Conservation (phyloP, 1,140 invertebrate genomes). For the Ylistrum balloti region DNA sequence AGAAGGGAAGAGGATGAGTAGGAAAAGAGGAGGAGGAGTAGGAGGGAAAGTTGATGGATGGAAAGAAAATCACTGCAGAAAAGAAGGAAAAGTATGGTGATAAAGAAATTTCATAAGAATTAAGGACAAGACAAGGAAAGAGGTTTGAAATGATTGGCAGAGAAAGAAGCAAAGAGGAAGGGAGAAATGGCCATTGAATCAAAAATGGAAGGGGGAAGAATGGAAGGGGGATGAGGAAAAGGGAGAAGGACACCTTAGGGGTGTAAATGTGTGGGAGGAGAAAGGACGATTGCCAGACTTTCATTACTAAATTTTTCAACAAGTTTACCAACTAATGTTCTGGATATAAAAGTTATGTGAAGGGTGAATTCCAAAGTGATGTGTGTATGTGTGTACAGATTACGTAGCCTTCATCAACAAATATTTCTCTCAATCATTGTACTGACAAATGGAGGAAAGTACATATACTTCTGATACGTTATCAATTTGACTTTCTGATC, state of each 20-base stretch:
- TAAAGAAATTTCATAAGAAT: too few relatives aligned
- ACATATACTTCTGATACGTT: not conserved
- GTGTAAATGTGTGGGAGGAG: slow-evolving; percentile 42
- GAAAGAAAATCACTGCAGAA: too few relatives aligned
- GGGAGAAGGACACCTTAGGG: not conserved
- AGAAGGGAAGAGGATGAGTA: not conserved
- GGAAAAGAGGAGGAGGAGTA: not conserved
- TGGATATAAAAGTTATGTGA: not conserved
- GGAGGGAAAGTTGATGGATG: too few relatives aligned
- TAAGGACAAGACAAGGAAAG: too few relatives aligned
- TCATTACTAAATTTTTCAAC: too few relatives aligned
- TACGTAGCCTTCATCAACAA: too few relatives aligned
- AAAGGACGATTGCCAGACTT: slow-evolving; percentile 3
- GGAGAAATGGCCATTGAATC: not conserved
- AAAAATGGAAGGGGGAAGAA: not conserved
- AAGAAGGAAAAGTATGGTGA: too few relatives aligned
- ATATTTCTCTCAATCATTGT: not conserved
- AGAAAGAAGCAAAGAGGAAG: not conserved
- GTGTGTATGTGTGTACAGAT: too few relatives aligned
- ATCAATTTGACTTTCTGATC: not conserved
- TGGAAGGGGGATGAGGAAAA: not conserved
- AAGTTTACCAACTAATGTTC: too few relatives aligned
- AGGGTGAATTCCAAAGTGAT: not conserved
- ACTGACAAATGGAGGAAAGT: not conserved
- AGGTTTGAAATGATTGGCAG: not conserved